Evolutionary conservation across 2,888 invertebrate species (phyloP), one percentile per base, ranked within the genome.

Genomic region (Erebia palarica): DNA sequence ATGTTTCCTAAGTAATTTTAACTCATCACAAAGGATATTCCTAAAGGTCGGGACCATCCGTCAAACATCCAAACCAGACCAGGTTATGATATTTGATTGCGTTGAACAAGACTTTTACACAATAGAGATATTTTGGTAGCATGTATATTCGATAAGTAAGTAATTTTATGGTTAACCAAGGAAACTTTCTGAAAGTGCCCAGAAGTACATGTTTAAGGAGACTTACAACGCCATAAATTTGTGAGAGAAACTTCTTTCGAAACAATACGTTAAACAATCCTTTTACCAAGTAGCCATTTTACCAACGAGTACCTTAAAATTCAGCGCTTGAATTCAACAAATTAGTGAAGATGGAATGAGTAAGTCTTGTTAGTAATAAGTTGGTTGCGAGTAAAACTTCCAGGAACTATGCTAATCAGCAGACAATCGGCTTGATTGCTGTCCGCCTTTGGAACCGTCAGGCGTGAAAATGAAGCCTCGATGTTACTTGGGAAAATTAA

Each of bases 351-450:
- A 76, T 76, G 74, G 79, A 80, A 79, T 78, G 80, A 80, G 78
- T 77, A 76, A 80, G 80, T 76, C 78, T 77, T 74, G 76, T 72
- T 73, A 76, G 73, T 70, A 75, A 75, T 76, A 75, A 78, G 78
- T 78, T 77, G 78, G 78, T 79, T 79, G 73, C 65, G 76, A 68
- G 71, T 36, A 71, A 70, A 82, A 81, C 78, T 82, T 81, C 80
- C 71, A 79, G 78, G 76, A 82, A 82, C 81, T 81, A 81, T 82
- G 82, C 79, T 83, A 82, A 81, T 82, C 78, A 78, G 78, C 65
- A 76, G 79, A 80, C 81, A 81, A 80, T 80, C 77, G 78, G 74
- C 75, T 80, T 80, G 80, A 82, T 81, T 81, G 81, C 77, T 68
- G 73, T 64, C 75, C 73, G 67, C 71, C 67, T 75, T 67, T 63